A percentile compares a stretch with the other conserved stretches of the same genome.
Evolutionary conservation across 2,113 vertebrate species (phyloP).

Genomic region (Antechinus flavipes): DNA sequence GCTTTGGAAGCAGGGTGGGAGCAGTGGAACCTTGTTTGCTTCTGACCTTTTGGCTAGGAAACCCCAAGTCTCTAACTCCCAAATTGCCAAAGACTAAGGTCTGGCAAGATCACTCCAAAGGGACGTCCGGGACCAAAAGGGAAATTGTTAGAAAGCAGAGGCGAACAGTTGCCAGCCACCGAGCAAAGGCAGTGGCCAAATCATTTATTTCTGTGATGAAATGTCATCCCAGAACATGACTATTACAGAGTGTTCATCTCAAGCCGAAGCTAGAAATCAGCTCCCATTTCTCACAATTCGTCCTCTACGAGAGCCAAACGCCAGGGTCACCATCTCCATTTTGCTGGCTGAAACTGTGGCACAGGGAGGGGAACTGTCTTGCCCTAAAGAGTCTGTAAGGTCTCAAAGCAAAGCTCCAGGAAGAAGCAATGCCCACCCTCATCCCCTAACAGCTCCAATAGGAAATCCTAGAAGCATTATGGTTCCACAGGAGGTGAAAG

Average conservation of each 20-base stretch:
- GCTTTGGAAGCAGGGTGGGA: slow-evolving; percentile 72
- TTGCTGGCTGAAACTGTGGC: background rate
- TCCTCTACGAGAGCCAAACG: background rate
- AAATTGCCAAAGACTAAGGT: slow-evolving; percentile 79
- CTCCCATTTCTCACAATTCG: slow-evolving; percentile 24
- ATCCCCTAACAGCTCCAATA: background rate
- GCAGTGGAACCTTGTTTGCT: slow-evolving; percentile 61
- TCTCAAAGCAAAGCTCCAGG: background rate
- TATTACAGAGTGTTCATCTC: slow-evolving; percentile 57
- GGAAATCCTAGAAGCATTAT: background rate
- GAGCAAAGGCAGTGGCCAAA: slow-evolving; percentile 82
- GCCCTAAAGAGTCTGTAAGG: background rate
- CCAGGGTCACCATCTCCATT: background rate
- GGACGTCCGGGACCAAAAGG: slow-evolving; percentile 80
- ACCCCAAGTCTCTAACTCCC: slow-evolving; percentile 72
- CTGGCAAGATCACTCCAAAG: slow-evolving; percentile 78
- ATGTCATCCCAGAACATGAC: slow-evolving; percentile 76
- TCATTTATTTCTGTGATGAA: slow-evolving; percentile 80
- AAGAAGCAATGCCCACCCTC: background rate
- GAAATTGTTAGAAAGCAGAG: slow-evolving; percentile 83
- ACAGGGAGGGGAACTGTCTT: background rate
- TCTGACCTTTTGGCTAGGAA: slow-evolving; percentile 74
- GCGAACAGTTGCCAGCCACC: slow-evolving; percentile 75
- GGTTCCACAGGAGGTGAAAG: background rate
- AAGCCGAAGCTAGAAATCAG: background rate